Evolutionary conservation across 2,888 invertebrate genomes (phyloP), one percentile per base, ranked within the genome.

Genomic region (Electrophaes corylata): DNA sequence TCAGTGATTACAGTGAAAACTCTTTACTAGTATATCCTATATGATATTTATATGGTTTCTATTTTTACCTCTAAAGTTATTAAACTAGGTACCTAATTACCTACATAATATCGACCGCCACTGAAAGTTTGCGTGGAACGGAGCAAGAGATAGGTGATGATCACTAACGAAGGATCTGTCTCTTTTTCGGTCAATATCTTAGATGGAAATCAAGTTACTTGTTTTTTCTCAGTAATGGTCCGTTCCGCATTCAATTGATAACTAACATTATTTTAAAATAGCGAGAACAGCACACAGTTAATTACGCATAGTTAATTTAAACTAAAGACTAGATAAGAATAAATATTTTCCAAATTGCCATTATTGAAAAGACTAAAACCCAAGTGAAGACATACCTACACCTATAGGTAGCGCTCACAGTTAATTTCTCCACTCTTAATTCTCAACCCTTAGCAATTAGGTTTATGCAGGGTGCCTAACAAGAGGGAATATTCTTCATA

Each of bases 1-100:
- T 56, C 59, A 49, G 60, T 67, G 64, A 65, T 63, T 68, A 66
- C 62, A 66, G 59, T 67, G 65, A 57, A 10, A 41, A 48, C 54
- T 60, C 35, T 8, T 20, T 60, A 60, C 59, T 58, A 58, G 57
- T 60, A 35, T 4, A 18, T 60, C 59, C 59, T 58, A 58, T 54
- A 64, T 56, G 46, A 66, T 65, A 66, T 59, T 62, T 60, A 58
- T 57, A 60, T 43, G 53, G 59, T 51, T 51, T 33, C 52, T 59
- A 52, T 47, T 47, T 51, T 35, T 52, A 23, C 26, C 26, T 49
- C 55, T 60, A 60, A 55, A 39, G 44, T 49, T 57, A 48, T 54
- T 29, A 10, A 46, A 60, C 52, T 63, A 39, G 23, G 43, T 45
- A 44, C 6, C 14, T 23, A 37, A 11, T 10, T 37, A 37, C 8